Evolutionary conservation across 2,113 vertebrate species (phyloP).

Genomic region (Phocoena sinus): DNA sequence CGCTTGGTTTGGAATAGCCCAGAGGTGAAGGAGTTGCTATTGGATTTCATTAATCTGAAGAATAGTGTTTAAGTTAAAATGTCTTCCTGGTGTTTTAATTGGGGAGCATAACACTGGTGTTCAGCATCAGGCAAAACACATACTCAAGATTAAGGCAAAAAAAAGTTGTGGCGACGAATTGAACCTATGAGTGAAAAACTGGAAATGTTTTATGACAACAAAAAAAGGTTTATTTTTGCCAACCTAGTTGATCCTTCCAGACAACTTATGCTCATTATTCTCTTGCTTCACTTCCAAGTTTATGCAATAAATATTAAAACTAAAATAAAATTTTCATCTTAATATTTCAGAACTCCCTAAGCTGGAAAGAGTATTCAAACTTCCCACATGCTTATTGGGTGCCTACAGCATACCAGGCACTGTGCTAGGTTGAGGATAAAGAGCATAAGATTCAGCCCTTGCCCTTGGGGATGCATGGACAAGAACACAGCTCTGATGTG

Average conservation of each 20-base stretch:
- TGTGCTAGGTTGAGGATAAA: neutral
- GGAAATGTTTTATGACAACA: neutral
- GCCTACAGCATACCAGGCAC: neutral
- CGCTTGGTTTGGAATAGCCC: constrained; percentile 21
- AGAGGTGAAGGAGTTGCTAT: constrained; percentile 36
- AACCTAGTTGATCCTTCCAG: neutral
- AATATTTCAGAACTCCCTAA: neutral
- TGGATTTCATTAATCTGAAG: constrained; percentile 46
- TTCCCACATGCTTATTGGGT: neutral
- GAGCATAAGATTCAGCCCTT: neutral
- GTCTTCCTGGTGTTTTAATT: constrained; percentile 14
- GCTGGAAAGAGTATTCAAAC: neutral
- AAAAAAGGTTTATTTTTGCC: neutral
- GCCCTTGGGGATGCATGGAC: neutral
- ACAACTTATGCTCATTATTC: neutral
- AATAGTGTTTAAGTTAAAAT: constrained; percentile 46
- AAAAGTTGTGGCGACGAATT: neutral
- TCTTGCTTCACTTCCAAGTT: neutral
- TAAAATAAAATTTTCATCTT: neutral
- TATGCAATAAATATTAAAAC: neutral
- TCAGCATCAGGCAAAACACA: neutral
- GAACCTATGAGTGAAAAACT: neutral
- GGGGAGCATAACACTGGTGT: neutral
- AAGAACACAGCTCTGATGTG: neutral
- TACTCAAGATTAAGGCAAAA: neutral